A percentile compares a stretch with the other conserved stretches of the same genome.
Conservation (phyloP, 2,113 vertebrate genomes). For the Lichenostomus cassidix region DNA sequence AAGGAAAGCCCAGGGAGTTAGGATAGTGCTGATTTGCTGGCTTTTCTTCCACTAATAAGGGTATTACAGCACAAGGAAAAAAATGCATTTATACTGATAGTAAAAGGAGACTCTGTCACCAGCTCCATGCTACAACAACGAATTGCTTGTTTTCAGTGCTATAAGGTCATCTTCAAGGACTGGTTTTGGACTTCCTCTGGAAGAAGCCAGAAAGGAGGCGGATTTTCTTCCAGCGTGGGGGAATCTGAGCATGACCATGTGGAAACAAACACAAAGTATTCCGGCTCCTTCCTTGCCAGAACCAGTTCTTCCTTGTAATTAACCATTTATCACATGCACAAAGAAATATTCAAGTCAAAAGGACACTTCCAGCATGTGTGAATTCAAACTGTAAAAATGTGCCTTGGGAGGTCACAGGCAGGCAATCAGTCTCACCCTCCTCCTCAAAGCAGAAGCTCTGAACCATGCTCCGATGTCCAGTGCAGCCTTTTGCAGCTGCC, state of each 20-base stretch:
- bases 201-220: conserved; percentile 41
- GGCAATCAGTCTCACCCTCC: rapidly evolving
- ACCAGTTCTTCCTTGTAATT: not conserved
- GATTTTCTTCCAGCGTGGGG: not conserved
- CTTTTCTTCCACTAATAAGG: not conserved
- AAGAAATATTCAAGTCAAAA: not conserved
- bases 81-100: conserved; percentile 49
- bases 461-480: rapidly evolving
- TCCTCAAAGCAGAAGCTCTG: not conserved
- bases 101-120: conserved; percentile 50
- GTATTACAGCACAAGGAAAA: not conserved
- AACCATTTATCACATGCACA: conserved; percentile 2
- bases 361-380: not conserved
- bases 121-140: conserved; percentile 12
- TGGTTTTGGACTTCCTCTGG: conserved; percentile 28
- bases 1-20: not conserved
- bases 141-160: conserved; percentile 54
- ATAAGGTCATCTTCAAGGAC: conserved; percentile 66
- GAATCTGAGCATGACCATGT: conserved; percentile 14
- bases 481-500: not conserved
- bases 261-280: conserved; percentile 32
- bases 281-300: not conserved
- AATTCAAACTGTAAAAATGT: not conserved
- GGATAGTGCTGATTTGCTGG: not conserved
- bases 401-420: not conserved